A percentile compares a stretch with the other conserved stretches of the same genome.
Evolutionary conservation across 1,140 invertebrate genomes (phyloP).

Genomic region (Stenopsyche tienmushanensis): DNA sequence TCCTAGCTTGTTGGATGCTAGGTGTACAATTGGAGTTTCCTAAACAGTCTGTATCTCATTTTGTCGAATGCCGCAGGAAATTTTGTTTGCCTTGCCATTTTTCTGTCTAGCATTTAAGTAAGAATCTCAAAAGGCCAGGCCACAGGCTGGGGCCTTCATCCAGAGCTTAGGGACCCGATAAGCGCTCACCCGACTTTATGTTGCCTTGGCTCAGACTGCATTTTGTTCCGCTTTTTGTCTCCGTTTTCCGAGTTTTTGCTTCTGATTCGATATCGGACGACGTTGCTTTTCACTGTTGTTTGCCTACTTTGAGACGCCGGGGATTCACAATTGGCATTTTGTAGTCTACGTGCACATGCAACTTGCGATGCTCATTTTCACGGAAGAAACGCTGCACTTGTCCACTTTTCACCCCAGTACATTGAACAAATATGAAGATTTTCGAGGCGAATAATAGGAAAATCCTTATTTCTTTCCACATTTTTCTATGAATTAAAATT

Average conservation of each 20-base stretch:
- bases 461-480: neutral
- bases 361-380: neutral
- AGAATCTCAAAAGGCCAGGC: neutral
- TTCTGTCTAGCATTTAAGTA: slow-evolving; percentile 10
- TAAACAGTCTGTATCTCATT: too few relatives aligned
- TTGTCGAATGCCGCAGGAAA: neutral
- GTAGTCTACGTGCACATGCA: neutral
- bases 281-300: slow-evolving; percentile 13
- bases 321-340: slow-evolving; percentile 9
- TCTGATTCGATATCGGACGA: slow-evolving; percentile 20
- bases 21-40: too few relatives aligned
- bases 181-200: slow-evolving; percentile 1
- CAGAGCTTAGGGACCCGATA: neutral
- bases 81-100: slow-evolving; percentile 9
- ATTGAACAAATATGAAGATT: neutral
- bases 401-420: neutral
- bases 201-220: neutral
- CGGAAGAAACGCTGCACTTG: neutral
- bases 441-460: neutral
- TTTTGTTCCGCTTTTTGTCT: neutral
- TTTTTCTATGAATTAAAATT: neutral
- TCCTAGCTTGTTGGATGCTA: too few relatives aligned
- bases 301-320: slow-evolving; percentile 1
- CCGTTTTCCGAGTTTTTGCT: neutral
- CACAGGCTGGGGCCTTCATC: too few relatives aligned